Evolutionary conservation across 2,888 invertebrate genomes (phyloP), one percentile per base, ranked within the genome.

Genomic region (Oegoconia quadripuncta): DNA sequence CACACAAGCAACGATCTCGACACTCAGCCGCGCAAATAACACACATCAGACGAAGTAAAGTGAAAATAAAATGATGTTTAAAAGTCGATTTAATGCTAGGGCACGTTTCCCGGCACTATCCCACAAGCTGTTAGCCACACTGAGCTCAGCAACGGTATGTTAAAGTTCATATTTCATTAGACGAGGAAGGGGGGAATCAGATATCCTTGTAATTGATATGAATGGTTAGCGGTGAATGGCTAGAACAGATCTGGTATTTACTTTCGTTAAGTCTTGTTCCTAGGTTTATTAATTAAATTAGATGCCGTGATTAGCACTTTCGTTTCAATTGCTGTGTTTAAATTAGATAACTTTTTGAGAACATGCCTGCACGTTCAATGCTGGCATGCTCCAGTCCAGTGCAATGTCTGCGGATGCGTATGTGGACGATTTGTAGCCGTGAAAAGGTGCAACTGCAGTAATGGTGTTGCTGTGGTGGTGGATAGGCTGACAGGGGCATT

Each of bases 11-110:
- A 35, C 39, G 35, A 42, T 44, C 48, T 41, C 48, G 55, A 48
- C 43, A 45, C 46, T 45, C 43, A 38, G 16, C 18, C 32, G 17
- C 34, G 48, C 44, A 61, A 74, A 74, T 71, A 65, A 72, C 66
- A 63, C 51, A 54, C 52, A 62, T 71, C 56, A 63, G 37, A 39
- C 45, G 43, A 55, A 43, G 55, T 50, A 66, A 73, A 73, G 65
- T 73, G 70, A 76, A 72, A 62, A 72, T 56, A 59, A 67, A 64
- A 62, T 61, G 44, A 37, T 41, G 63, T 52, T 56, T 52, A 55
- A 50, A 52, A 44, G 46, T 55, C 55, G 50, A 56, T 48, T 48
- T 63, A 60, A 60, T 62, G 38, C 40, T 45, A 50, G 48, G 45
- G 48, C 31, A 27, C 42, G 26, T 27, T 34, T 37, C 42, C 41